A percentile compares a stretch with the other conserved stretches of the same genome.
These are phyloP conservation scores for Oeneis ivallda DNA, from an alignment of 2,888 invertebrate genomes.

Conservation along the genomic window DNA sequence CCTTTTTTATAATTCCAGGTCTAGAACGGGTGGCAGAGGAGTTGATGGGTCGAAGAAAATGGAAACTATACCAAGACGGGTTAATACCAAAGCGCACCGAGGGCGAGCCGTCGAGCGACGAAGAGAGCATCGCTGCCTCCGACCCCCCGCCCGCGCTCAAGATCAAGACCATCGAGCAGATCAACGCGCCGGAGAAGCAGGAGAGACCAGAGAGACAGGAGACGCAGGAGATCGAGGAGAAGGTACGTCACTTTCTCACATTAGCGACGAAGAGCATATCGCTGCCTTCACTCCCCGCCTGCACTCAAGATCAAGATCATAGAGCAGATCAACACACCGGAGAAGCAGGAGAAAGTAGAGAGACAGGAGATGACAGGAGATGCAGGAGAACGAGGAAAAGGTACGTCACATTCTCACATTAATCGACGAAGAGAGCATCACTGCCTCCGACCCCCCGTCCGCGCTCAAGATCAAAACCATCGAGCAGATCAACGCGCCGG, in stretches of 20 bases:
- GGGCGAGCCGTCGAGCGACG: constrained; percentile 71
- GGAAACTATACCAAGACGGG: constrained; percentile 95
- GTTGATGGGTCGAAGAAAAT: constrained; percentile 98
- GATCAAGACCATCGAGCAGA: constrained; percentile 79
- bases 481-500: constrained; percentile 76
- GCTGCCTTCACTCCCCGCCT: constrained; percentile 74
- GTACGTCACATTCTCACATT: neutral
- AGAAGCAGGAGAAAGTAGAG: constrained; percentile 42
- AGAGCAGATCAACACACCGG: neutral
- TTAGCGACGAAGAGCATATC: constrained; percentile 54
- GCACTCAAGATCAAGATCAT: constrained; percentile 50
- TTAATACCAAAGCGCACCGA: constrained; percentile 76
- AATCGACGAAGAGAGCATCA: constrained; percentile 71
- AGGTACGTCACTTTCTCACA: constrained; percentile 24
- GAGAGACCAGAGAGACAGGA: constrained; percentile 40
- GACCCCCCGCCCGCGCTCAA: constrained; percentile 76
- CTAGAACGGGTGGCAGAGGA: constrained; percentile 98
- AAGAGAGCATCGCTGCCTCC: constrained; percentile 71
- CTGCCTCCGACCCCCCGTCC: constrained; percentile 73
- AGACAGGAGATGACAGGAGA: too few relatives aligned
- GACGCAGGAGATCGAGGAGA: constrained; percentile 42
- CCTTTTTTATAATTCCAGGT: constrained; percentile 81
- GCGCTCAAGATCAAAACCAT: constrained; percentile 79
- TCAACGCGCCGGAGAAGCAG: constrained; percentile 70
- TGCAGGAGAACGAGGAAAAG: neutral